A percentile compares a stretch with the other conserved stretches of the same genome.
phyloP scores from a whole-genome alignment of 64 coral and sea anemone genomes.

The Stylophora pistillata region DNA sequence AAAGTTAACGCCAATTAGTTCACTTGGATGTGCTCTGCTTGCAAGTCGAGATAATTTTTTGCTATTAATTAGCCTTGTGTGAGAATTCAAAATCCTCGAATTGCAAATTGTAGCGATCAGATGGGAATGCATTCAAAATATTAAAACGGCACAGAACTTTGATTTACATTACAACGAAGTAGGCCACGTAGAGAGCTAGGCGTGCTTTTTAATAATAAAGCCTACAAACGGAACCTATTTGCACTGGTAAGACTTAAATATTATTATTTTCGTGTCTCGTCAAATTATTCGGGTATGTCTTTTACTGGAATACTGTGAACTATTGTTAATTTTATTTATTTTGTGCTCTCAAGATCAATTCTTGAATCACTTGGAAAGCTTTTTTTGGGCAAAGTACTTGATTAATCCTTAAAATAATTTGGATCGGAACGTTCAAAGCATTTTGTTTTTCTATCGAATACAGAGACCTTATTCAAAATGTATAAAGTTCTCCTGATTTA shows the following conservation, averaged over 20 bases:
- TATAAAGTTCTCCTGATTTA: neutral
- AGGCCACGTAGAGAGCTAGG: too few species aligned
- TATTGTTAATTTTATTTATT: neutral
- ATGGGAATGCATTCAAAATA: neutral
- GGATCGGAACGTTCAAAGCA: neutral
- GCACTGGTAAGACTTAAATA: neutral
- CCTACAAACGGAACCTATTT: neutral
- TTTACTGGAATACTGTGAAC: neutral
- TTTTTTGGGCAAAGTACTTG: too few species aligned
- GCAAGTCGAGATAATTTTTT: neutral
- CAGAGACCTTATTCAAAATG: neutral
- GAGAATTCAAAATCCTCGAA: neutral
- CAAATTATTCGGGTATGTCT: neutral
- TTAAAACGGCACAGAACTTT: neutral
- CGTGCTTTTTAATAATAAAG: neutral
- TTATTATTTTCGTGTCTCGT: neutral
- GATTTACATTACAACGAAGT: neutral
- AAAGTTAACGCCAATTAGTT: conserved; percentile 31
- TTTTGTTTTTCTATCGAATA: neutral
- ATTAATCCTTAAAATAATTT: neutral
- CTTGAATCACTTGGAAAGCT: neutral
- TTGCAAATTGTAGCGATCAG: neutral
- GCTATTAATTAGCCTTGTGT: neutral
- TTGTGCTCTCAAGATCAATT: neutral
- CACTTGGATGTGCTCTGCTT: neutral